Conservation (phyloP, 2,113 vertebrate genomes). For the Columbina picui region DNA sequence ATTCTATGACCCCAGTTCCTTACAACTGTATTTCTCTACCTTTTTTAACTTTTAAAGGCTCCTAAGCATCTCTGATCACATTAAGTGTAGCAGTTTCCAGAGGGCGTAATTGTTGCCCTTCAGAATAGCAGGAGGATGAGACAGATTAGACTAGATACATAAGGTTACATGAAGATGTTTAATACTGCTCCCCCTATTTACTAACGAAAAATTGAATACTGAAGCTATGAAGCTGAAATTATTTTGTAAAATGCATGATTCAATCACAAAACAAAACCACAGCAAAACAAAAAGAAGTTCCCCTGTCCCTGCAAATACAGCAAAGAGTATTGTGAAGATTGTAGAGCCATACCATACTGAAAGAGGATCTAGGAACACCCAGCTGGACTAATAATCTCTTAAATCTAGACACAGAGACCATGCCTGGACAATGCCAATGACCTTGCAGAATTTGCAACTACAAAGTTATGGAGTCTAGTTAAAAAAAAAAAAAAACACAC, state of each 20-base stretch:
- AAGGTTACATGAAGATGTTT: neutral
- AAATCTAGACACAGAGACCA: neutral
- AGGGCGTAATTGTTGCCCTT: neutral
- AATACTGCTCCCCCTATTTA: neutral
- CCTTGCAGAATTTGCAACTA: neutral
- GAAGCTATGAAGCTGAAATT: neutral
- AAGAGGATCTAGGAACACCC: neutral
- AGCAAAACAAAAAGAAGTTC: neutral
- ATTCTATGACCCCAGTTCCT: neutral
- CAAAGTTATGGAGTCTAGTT: neutral
- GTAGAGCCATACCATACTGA: neutral
- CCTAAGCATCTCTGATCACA: neutral
- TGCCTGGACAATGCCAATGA: neutral
- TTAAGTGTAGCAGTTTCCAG: neutral
- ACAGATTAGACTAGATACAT: neutral
- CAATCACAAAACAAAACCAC: neutral
- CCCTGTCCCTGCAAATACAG: accelerated
- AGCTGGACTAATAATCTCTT: neutral
- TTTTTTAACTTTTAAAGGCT: neutral
- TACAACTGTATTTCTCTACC: neutral
- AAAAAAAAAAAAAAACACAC: neutral
- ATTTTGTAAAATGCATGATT: neutral
- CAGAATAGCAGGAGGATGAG: neutral
- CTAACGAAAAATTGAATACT: neutral
- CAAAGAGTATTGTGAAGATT: neutral